These are phyloP conservation scores for Macaria liturata DNA, from an alignment of 2,888 invertebrate species.

Conservation along the genomic window DNA sequence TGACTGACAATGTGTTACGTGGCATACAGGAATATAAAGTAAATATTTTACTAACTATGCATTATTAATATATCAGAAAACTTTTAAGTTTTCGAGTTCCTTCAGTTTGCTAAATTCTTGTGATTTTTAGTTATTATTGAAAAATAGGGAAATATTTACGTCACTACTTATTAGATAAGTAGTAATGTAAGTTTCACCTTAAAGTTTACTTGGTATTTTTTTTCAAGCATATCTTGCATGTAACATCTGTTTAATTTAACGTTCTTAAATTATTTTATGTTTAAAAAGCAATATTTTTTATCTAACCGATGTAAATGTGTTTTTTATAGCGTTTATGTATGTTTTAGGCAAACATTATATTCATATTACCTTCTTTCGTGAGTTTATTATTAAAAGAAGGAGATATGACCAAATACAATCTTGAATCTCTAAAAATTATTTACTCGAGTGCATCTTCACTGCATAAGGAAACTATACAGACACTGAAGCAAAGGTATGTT, in stretches of 20 bases:
- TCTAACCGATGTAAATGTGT: too few relatives aligned
- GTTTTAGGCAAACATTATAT: constrained; percentile 54
- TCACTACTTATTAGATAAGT: constrained; percentile 12
- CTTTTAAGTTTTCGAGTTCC: too few relatives aligned
- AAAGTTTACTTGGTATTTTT: too few relatives aligned
- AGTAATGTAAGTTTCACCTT: constrained; percentile 30
- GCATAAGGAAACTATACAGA: constrained; percentile 57
- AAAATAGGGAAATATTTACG: too few relatives aligned
- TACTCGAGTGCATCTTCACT: constrained; percentile 62
- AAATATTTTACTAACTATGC: neutral
- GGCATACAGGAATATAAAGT: constrained; percentile 50
- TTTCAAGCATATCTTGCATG: too few relatives aligned
- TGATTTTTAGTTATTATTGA: too few relatives aligned
- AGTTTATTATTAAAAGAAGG: constrained; percentile 50
- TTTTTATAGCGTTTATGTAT: too few relatives aligned
- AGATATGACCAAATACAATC: constrained; percentile 44
- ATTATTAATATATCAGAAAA: too few relatives aligned
- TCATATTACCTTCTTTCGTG: constrained; percentile 54
- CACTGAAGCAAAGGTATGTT: constrained; percentile 55
- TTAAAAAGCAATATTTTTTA: too few relatives aligned
- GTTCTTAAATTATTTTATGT: too few relatives aligned
- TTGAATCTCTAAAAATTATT: constrained; percentile 56
- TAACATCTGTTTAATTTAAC: too few relatives aligned
- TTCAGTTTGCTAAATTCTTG: too few relatives aligned
- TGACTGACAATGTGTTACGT: constrained; percentile 42